phyloP scores from a whole-genome alignment of 2,113 vertebrate species.

The Tupaia chinensis region DNA sequence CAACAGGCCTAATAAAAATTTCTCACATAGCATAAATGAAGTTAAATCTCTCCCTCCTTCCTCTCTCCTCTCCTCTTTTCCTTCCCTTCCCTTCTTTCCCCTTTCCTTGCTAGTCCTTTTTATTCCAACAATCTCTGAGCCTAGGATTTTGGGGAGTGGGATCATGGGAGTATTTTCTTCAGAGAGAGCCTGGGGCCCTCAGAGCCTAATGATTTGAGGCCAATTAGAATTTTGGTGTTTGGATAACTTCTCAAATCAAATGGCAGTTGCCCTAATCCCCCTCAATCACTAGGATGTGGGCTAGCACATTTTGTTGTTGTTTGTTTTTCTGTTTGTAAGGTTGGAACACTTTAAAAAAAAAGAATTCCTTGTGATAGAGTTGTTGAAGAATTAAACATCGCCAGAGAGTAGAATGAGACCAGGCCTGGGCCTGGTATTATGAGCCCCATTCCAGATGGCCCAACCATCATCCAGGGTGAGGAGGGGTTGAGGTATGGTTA shows the following conservation, averaged over 20 bases:
- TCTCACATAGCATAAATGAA: constrained; percentile 55
- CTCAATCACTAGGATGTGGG: neutral
- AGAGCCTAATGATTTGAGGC: constrained; percentile 9
- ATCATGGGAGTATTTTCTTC: constrained; percentile 12
- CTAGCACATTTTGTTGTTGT: neutral
- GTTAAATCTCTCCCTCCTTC: neutral
- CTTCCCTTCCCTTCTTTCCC: neutral
- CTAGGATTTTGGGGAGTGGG: neutral
- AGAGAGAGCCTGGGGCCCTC: constrained; percentile 30
- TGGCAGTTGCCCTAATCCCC: neutral
- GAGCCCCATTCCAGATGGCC: neutral
- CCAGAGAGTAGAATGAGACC: constrained; percentile 37
- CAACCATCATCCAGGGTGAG: neutral
- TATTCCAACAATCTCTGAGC: constrained; percentile 46
- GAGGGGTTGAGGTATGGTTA: neutral
- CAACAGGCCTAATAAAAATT: constrained; percentile 67
- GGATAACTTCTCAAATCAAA: constrained; percentile 32
- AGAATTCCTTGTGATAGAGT: constrained; percentile 8
- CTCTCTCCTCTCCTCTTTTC: neutral
- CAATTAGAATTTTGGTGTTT: neutral
- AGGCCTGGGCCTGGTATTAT: neutral
- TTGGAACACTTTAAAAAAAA: neutral
- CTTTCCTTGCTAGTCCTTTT: constrained; percentile 19
- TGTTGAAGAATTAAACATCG: constrained; percentile 47
- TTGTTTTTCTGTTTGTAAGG: constrained; percentile 12